These are phyloP conservation scores for Mormyrops attenuatus DNA, from an alignment of 2,797 vertebrate genomes.

Conservation along the genomic window DNA sequence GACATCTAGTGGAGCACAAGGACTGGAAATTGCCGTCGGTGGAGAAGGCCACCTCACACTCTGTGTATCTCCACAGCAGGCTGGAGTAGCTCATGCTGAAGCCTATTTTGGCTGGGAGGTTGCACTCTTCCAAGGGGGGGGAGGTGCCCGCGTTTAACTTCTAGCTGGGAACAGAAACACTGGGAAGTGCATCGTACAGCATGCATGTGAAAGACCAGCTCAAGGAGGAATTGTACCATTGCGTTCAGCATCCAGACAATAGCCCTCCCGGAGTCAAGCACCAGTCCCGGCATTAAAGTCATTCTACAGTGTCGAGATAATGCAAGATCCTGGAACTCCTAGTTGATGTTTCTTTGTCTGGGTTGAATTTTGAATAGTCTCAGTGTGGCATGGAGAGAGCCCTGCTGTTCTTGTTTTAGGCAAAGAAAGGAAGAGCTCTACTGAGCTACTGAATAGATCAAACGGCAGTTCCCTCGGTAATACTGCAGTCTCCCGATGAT, in stretches of 20 bases:
- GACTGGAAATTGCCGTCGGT: neutral
- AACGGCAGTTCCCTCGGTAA: neutral
- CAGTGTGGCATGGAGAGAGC: neutral
- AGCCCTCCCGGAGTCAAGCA: neutral
- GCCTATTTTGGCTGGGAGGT: too few species aligned
- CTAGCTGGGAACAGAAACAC: neutral
- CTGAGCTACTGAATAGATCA: neutral
- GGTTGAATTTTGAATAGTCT: neutral
- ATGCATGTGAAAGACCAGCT: neutral
- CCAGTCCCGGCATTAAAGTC: neutral
- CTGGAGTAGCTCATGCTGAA: neutral
- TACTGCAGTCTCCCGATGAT: neutral
- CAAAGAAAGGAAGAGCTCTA: neutral
- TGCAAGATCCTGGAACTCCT: neutral
- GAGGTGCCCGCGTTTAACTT: neutral
- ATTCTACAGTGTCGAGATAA: neutral
- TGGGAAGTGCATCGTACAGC: neutral
- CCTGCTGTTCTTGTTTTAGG: neutral
- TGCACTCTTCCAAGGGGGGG: neutral
- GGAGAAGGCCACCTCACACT: neutral
- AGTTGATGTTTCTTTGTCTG: neutral
- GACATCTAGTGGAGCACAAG: slow-evolving; percentile 64
- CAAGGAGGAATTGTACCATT: neutral
- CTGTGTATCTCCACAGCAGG: neutral
- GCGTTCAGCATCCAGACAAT: neutral